Base-by-base conservation (phyloP, 1,140 invertebrate genomes). In the Vanessa tameamea region DNA sequence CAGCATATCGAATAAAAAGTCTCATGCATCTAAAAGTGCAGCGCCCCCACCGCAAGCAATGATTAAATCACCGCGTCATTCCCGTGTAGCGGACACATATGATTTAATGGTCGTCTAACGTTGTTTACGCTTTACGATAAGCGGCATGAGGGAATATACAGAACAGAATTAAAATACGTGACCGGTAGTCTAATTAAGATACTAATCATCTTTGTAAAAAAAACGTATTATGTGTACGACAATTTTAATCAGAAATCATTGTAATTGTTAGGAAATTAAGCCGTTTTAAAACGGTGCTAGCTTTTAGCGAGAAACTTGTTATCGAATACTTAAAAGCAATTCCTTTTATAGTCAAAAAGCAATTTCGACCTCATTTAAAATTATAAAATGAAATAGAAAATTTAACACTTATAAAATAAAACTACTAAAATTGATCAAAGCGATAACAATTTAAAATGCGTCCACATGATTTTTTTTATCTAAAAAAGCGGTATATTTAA, bases 111-210 rank as follows among this genome's bases (percentile, higher is more conserved):
- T 79, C 82, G 82, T 80, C 81, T 82, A 78, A 78, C 77, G 73
- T 87, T 78, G 81, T 88, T 88, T 88, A 88, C 86, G 78, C 76
- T 64, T 64, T 68, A 50, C 70, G 84, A 87, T 83, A 87, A 79
- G 78, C 68, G 75, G 61, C 77, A 79, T 77, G 73, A 79, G 81
- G 81, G 84, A 81, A 75, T 69, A 61, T 53, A 66, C n/a, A 65
- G 51, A 57, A 66, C 47, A 47, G 47, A 71, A 64, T 61, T 68
- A 70, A 64, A 43, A 53, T 50, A 75, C 68, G 73, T 71, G 68
- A 71, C 68, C 64, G 20, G 69, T 61, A 37, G 57, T 37, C 37
- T 43, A 69, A 69, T 55, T 47, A 57, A 47, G 66, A 59, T 47
- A 53, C 20, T 69, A 53, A 66, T 66, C 48, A 47, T 66, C 8